Evolutionary conservation across 2,113 vertebrate species (phyloP).

Genomic region (Calidris pygmaea): DNA sequence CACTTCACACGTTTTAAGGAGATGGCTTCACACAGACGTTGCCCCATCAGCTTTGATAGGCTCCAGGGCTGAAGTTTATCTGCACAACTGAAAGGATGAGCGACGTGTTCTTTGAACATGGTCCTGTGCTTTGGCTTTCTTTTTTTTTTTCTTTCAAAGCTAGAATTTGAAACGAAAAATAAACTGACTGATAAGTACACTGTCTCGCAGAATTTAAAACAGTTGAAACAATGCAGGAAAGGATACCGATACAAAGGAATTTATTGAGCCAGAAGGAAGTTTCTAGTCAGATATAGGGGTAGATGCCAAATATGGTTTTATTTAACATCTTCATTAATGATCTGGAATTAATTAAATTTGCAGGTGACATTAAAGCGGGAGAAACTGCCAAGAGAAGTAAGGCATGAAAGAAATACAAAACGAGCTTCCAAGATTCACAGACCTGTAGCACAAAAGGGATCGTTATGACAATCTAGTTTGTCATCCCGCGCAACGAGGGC

Average conservation of each 20-base stretch:
- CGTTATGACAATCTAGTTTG: not conserved
- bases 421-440: not conserved
- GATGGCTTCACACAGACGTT: not conserved
- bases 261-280: not conserved
- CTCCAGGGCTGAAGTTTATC: not conserved
- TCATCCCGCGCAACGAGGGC: not conserved
- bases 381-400: conserved; percentile 40
- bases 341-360: conserved; percentile 48
- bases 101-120: not conserved
- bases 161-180: conserved; percentile 20
- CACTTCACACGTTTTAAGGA: not conserved
- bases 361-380: conserved; percentile 33
- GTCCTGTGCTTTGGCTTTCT: not conserved
- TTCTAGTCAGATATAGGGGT: not conserved
- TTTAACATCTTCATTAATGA: conserved; percentile 54
- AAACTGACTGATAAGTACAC: not conserved
- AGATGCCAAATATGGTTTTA: conserved; percentile 36
- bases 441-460: not conserved
- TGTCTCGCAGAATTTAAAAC: not conserved
- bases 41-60: not conserved
- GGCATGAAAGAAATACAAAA: conserved; percentile 28
- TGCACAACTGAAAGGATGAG: not conserved
- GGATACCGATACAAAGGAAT: not conserved
- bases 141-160: not conserved
- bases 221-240: not conserved